Evolutionary conservation across 2,797 vertebrate species (phyloP), one percentile per base, ranked within the genome.

Genomic region (Melanogrammus aeglefinus): DNA sequence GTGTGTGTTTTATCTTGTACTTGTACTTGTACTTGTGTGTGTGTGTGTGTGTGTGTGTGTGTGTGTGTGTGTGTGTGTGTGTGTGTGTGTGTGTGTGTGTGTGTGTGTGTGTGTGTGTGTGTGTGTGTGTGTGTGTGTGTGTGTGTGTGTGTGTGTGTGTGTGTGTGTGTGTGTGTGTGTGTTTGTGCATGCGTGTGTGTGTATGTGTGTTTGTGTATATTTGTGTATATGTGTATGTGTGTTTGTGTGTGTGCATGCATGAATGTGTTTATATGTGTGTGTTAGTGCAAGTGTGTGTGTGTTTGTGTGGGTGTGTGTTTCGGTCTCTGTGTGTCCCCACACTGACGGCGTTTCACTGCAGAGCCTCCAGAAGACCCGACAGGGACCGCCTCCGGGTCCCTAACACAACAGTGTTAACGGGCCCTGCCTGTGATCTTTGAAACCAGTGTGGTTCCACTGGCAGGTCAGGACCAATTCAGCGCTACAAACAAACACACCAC

Each of bases 371-470:
- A 82, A 72, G 75, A 74, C 44, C 33, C 33, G 24, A 5, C 74
- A 69, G 75, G 36, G 76, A 77, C 14, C 77, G 80, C 70, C 83
- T 80, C 5, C 0, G 72, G 78, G 78, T 76, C 76, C 77, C 77
- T 76, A 77, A 31, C 75, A 75, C n/a, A 4, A 33, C 77, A 72
- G 77, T 73, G 80, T 79, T 66, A 82, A 80, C 77, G 79, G 79
- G 41, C 31, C 47, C 78, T 72, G 75, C 74, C 80, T 91, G 88
- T 90, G 80, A 91, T 90, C 76, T 83, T 75, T 10, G 75, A 78
- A 63, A 80, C 86, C 73, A 84, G 73, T 82, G 75, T 44, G 35
- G 74, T 80, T 84, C 80, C 7, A 84, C 76, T 80, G 69, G 3
- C 18, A 76, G 77, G 69, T 75, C 66, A 51, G 35, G 77, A 84